Conservation (phyloP, 2,113 vertebrate species). For the Lamprotornis superbus region DNA sequence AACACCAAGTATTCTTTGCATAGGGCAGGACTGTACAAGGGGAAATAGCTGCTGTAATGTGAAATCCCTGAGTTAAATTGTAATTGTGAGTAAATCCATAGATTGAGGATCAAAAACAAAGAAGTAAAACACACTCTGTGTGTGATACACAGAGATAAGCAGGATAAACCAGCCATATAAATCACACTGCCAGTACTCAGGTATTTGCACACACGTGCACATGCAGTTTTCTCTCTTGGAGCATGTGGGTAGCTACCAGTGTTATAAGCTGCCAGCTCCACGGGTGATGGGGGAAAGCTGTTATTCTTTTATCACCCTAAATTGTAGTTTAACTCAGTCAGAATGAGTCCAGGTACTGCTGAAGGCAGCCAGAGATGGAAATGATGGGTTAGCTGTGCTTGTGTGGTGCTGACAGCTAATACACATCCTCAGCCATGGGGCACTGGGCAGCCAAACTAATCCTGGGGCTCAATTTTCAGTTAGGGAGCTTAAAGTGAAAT, state of each 20-base stretch:
- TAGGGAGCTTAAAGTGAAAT: neutral
- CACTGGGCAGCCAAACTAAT: neutral
- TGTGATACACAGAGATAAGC: neutral
- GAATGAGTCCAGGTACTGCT: neutral
- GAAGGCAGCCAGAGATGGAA: neutral
- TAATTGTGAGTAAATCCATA: slow-evolving; percentile 1
- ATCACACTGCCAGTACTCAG: neutral
- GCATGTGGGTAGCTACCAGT: neutral
- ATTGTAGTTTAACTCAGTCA: neutral
- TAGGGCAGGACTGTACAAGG: neutral
- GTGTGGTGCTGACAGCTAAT: neutral
- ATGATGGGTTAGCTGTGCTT: neutral
- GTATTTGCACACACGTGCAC: neutral
- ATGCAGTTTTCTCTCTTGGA: neutral
- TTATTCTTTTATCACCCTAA: neutral
- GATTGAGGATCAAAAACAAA: neutral
- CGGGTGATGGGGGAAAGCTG: neutral
- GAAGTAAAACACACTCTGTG: neutral
- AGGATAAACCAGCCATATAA: neutral
- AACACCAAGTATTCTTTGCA: neutral
- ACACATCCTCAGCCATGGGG: neutral
- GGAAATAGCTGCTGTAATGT: neutral
- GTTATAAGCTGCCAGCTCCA: neutral
- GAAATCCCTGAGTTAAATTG: slow-evolving; percentile 15
- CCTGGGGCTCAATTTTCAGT: neutral